A percentile compares a stretch with the other conserved stretches of the same genome.
These are phyloP conservation scores for Myotis planiceps DNA, from an alignment of 2,797 vertebrate genomes.

Conservation along the genomic window DNA sequence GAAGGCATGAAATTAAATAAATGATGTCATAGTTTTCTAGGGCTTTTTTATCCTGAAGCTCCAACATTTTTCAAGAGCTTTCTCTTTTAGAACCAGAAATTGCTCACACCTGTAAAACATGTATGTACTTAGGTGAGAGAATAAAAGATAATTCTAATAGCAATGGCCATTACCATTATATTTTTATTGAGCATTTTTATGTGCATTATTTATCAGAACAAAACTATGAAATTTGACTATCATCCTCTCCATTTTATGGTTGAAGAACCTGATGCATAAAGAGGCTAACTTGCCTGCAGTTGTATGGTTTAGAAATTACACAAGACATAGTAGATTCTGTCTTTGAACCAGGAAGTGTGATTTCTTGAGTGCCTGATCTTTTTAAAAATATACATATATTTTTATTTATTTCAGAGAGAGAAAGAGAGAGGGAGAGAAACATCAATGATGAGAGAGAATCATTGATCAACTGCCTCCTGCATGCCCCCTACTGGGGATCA, in stretches of 20 bases:
- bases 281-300: background rate
- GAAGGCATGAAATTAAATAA: constrained; percentile 53
- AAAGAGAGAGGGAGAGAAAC: too few species aligned
- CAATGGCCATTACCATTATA: background rate
- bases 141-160: background rate
- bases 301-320: background rate
- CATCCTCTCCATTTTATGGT: background rate
- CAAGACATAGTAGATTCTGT: background rate
- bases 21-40: constrained; percentile 18
- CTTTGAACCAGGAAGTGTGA: background rate
- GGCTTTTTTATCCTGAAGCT: background rate
- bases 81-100: background rate
- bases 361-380: background rate
- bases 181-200: background rate
- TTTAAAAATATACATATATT: too few species aligned
- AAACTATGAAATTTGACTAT: background rate
- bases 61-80: background rate
- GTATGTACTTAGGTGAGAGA: background rate
- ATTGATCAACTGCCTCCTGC: too few species aligned
- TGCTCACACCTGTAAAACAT: background rate
- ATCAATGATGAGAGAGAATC: too few species aligned
- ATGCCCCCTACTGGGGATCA: too few species aligned
- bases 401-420: too few species aligned
- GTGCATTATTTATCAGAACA: background rate
- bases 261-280: background rate